A percentile compares a stretch with the other conserved stretches of the same genome.
These are phyloP conservation scores for Yponomeuta plumbellus DNA, from an alignment of 2,888 invertebrate genomes.

Conservation along the genomic window DNA sequence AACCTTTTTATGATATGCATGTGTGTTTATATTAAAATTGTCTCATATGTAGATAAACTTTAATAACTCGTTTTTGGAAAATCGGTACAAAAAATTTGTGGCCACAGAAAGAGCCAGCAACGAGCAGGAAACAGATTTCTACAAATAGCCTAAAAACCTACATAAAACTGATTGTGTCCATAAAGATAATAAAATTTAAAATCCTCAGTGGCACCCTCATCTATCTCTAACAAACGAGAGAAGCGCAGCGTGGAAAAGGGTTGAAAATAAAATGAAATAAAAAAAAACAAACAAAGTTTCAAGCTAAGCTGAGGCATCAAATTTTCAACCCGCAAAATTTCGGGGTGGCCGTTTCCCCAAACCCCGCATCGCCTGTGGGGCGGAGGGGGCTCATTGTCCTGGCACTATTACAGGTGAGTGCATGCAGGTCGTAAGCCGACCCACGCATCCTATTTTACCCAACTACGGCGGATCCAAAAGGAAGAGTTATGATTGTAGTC, in stretches of 20 bases:
- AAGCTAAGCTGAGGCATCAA: slow-evolving; percentile 30
- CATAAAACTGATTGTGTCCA: background rate
- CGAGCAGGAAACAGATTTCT: too few species aligned
- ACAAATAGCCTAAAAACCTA: too few species aligned
- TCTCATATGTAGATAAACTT: too few species aligned
- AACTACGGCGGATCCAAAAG: too few species aligned
- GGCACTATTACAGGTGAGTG: slow-evolving; percentile 41
- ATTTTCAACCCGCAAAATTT: slow-evolving; percentile 39
- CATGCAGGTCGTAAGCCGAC: slow-evolving; percentile 33
- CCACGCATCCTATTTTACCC: slow-evolving; percentile 23
- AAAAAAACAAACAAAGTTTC: slow-evolving; percentile 22
- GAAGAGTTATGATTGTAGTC: too few species aligned
- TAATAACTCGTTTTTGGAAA: too few species aligned
- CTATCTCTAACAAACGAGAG: background rate
- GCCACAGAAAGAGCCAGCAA: too few species aligned
- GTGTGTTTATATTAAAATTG: too few species aligned
- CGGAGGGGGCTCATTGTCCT: slow-evolving; percentile 32
- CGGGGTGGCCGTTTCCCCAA: slow-evolving; percentile 9
- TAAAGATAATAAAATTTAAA: background rate
- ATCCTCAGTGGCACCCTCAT: background rate
- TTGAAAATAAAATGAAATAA: background rate
- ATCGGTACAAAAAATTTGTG: too few species aligned
- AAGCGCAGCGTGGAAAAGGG: background rate
- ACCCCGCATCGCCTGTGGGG: slow-evolving; percentile 17
- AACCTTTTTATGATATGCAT: too few species aligned